Evolutionary conservation across 1,140 invertebrate species (phyloP).

Genomic region (Neuroterus valhalla): DNA sequence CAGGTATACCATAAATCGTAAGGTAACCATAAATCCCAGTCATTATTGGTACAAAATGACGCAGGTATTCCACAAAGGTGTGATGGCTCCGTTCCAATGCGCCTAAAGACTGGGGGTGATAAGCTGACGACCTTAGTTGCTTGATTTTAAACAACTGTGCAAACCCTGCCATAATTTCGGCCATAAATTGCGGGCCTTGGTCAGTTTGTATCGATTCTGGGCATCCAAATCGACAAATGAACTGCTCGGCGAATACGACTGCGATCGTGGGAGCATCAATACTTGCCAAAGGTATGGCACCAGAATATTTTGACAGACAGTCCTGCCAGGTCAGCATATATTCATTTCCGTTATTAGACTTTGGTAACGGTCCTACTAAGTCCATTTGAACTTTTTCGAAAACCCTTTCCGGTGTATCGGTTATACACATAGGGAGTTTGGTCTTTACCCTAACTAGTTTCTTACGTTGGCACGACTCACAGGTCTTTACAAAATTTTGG

Average conservation of each 20-base stretch:
- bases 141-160: slow-evolving; percentile 38
- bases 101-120: slow-evolving; percentile 40
- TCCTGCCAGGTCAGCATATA: slow-evolving; percentile 63
- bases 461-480: slow-evolving; percentile 61
- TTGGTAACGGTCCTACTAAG: slow-evolving; percentile 60
- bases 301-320: slow-evolving; percentile 60
- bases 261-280: slow-evolving; percentile 56
- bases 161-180: not conserved
- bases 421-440: slow-evolving; percentile 65
- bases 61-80: slow-evolving; percentile 37
- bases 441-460: slow-evolving; percentile 60
- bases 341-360: slow-evolving; percentile 53
- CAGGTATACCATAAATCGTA: slow-evolving; percentile 33
- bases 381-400: slow-evolving; percentile 65
- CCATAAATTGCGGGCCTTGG: slow-evolving; percentile 37
- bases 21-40: slow-evolving; percentile 39
- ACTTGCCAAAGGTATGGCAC: slow-evolving; percentile 56
- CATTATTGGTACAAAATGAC: not conserved
- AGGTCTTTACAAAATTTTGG: slow-evolving; percentile 58
- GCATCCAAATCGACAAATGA: slow-evolving; percentile 37
- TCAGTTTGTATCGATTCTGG: slow-evolving; percentile 36
- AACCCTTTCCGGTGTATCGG: slow-evolving; percentile 55
- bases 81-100: slow-evolving; percentile 40
- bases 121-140: slow-evolving; percentile 37
- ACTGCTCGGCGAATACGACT: slow-evolving; percentile 35